A percentile compares a stretch with the other conserved stretches of the same genome.
Evolutionary conservation across 2,113 vertebrate species (phyloP).

Genomic region (Myiozetetes cayanensis): DNA sequence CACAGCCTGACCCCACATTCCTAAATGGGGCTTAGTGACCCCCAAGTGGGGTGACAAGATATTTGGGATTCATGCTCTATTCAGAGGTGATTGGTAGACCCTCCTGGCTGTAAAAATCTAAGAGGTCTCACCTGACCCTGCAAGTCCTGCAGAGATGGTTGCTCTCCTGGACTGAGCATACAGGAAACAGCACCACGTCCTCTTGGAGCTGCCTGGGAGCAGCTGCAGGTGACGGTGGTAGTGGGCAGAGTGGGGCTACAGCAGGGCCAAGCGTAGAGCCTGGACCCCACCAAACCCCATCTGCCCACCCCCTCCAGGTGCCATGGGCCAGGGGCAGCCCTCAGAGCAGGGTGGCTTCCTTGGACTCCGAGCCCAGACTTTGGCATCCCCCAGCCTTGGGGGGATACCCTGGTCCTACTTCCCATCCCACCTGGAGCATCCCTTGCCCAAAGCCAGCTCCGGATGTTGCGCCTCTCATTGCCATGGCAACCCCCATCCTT

Average conservation of each 20-base stretch:
- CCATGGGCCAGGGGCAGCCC: neutral
- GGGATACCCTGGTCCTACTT: neutral
- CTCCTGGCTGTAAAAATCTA: neutral
- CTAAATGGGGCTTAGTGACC: neutral
- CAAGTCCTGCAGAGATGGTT: neutral
- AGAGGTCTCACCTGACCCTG: neutral
- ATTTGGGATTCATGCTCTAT: neutral
- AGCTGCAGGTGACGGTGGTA: neutral
- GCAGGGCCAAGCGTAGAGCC: neutral
- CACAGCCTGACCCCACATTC: neutral
- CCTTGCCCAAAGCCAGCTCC: neutral
- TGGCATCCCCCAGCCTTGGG: neutral
- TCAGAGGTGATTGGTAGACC: neutral
- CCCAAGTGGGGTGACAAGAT: neutral
- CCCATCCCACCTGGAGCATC: slow-evolving; percentile 25
- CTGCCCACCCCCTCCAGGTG: neutral
- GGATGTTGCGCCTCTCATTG: slow-evolving; percentile 8
- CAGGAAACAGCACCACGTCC: neutral
- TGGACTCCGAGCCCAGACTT: fast-evolving
- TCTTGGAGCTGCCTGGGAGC: neutral
- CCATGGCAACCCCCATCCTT: slow-evolving; percentile 59
- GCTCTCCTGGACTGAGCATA: fast-evolving
- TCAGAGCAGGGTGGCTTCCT: neutral
- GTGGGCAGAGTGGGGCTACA: neutral
- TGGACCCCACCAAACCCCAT: neutral